Evolutionary conservation across 1,140 invertebrate genomes (phyloP), one percentile per base, ranked within the genome.

Genomic region (Phortica variegata): DNA sequence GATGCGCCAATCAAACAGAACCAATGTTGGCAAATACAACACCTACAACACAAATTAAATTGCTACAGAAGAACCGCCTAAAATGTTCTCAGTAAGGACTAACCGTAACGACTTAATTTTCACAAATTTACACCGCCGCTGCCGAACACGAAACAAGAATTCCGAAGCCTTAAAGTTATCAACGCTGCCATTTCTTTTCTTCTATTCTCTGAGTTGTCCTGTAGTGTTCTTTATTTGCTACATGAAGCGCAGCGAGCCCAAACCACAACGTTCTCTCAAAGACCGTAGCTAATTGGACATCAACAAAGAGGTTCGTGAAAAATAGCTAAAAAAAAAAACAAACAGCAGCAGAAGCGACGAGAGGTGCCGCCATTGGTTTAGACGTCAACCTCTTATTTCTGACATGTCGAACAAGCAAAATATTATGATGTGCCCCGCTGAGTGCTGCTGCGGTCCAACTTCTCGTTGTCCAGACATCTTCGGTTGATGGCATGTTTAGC

Each of bases 21-120:
- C n/a, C n/a, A 71, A 72, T 71, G 62, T 72, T 71, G 68, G 68
- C 60, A 71, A 71, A 71, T 71, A 71, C 68, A 56, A 71, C 68
- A 72, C 68, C 68, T 65, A 69, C 63, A 60, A 61, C 68, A 65
- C 68, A 68, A 72, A 71, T 71, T 72, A 68, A 65, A 71, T 71
- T 71, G 66, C 62, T 71, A 71, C 66, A 71, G 66, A 71, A 71
- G 62, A 58, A 53, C 66, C 66, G 56, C 66, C 66, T 60, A 65
- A 54, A 60, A 62, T 58, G 58, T 49, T 38, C 52, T 49, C 40
- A 39, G 31, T 31, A 31, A 45, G 56, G 54, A 23, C 48, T 54
- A 57, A 72, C 52, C 68, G 68, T 56, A 72, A 72, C 68, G 68
- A 68, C 56, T 65, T 65, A 65, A 72, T 72, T 72, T 72, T 53